Percentiles rank a stretch among this genome's conserved stretches.
These are phyloP conservation scores for Julus scanicus DNA, from an alignment of 2,888 invertebrate genomes.

Conservation along the genomic window DNA sequence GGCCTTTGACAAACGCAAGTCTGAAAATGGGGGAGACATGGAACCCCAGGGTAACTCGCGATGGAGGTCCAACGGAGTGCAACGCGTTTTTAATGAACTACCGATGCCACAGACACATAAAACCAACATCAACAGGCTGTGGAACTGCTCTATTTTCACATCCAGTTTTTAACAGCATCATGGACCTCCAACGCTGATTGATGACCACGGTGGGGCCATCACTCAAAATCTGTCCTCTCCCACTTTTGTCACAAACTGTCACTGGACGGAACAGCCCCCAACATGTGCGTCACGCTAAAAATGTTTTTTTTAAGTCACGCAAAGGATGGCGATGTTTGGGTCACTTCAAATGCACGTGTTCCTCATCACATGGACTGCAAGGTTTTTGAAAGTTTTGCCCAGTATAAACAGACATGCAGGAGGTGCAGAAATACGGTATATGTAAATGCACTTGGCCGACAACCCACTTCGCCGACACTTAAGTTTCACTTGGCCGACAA, in stretches of 20 bases:
- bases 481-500: too few species aligned
- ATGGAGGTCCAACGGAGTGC: background rate
- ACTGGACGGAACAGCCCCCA: background rate
- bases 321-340: too few species aligned
- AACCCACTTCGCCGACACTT: too few species aligned
- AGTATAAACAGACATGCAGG: too few species aligned
- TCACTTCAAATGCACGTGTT: too few species aligned
- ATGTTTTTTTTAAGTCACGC: background rate
- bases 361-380: too few species aligned
- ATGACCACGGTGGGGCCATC: conserved; percentile 2
- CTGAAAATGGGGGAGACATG: background rate
- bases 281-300: conserved; percentile 20
- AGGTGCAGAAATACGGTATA: too few species aligned
- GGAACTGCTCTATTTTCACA: background rate
- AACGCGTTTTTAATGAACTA: background rate
- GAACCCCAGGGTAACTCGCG: background rate
- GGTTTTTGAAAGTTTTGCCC: too few species aligned
- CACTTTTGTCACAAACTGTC: conserved; percentile 3
- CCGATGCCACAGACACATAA: background rate
- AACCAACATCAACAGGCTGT: background rate
- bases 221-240: background rate
- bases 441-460: too few species aligned
- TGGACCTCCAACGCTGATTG: background rate
- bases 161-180: background rate
- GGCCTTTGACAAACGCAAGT: background rate